These are phyloP conservation scores for Drosophila borealis DNA, from an alignment of 2,888 invertebrate species.

Conservation along the genomic window DNA sequence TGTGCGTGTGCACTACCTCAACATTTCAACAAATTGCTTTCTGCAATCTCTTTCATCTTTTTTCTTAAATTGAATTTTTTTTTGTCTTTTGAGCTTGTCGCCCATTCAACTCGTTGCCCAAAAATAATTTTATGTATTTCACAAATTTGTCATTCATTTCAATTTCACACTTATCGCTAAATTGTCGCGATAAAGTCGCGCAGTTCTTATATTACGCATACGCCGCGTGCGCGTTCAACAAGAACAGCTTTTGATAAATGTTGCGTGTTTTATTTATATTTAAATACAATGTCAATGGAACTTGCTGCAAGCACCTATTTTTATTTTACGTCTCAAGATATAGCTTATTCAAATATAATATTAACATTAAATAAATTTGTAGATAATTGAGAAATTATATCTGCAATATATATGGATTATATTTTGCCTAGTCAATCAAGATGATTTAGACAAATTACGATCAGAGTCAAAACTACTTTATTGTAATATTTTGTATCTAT, in stretches of 20 bases:
- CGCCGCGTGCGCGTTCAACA: slow-evolving; percentile 7
- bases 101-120: slow-evolving; percentile 24
- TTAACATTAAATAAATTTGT: too few species aligned
- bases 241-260: slow-evolving; percentile 5
- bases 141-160: slow-evolving; percentile 29
- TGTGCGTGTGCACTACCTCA: slow-evolving; percentile 40
- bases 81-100: slow-evolving; percentile 10
- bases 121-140: slow-evolving; percentile 1
- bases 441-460: background rate
- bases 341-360: background rate
- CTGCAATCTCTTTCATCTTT: slow-evolving; percentile 2
- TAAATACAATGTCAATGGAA: slow-evolving; percentile 13
- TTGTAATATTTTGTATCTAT: too few species aligned
- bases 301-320: slow-evolving; percentile 4
- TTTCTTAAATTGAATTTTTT: background rate
- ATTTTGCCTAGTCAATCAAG: background rate
- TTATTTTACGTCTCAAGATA: background rate
- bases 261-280: slow-evolving; percentile 1
- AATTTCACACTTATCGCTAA: slow-evolving; percentile 32
- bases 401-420: too few species aligned
- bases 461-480: too few species aligned
- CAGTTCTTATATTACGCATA: slow-evolving; percentile 25
- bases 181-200: slow-evolving; percentile 16
- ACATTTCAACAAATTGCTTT: slow-evolving; percentile 26
- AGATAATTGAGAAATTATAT: too few species aligned